phyloP scores from a whole-genome alignment of 2,888 invertebrate genomes.

The Drosophila borborema region DNA sequence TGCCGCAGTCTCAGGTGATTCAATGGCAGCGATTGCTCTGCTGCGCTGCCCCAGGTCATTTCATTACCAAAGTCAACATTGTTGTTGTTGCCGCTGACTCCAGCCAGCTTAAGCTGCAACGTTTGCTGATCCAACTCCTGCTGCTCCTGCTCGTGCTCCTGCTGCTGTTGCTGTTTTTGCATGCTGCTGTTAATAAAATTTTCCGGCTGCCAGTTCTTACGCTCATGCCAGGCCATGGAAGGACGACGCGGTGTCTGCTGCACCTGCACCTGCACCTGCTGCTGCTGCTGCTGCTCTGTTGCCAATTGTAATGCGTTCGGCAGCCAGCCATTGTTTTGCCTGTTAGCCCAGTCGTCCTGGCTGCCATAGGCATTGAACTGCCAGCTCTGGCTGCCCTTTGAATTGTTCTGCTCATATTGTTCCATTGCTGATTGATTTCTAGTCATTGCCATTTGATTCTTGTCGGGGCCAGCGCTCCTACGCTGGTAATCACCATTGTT shows the following conservation, averaged over 20 bases:
- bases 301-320: conserved; percentile 65
- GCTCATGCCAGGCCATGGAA: conserved; percentile 42
- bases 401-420: conserved; percentile 58
- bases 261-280: neutral
- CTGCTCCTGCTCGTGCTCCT: conserved; percentile 14
- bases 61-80: conserved; percentile 78
- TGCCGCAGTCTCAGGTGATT: conserved; percentile 59
- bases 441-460: conserved; percentile 75
- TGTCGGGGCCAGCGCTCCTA: conserved; percentile 45
- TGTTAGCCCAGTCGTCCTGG: conserved; percentile 19
- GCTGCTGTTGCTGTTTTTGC: conserved; percentile 45
- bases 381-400: conserved; percentile 44
- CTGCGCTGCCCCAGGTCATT: conserved; percentile 70
- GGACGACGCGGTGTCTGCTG: conserved; percentile 26
- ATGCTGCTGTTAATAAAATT: conserved; percentile 74
- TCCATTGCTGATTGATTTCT: conserved; percentile 76
- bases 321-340: conserved; percentile 67
- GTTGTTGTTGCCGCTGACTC: conserved; percentile 36
- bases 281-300: conserved; percentile 19
- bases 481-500: conserved; percentile 49
- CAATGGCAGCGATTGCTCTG: conserved; percentile 72
- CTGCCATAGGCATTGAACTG: conserved; percentile 40
- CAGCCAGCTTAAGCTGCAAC: conserved; percentile 36
- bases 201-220: conserved; percentile 67
- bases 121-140: conserved; percentile 21